phyloP scores from a whole-genome alignment of 2,888 invertebrate genomes.

The Choristoneura rosaceana region DNA sequence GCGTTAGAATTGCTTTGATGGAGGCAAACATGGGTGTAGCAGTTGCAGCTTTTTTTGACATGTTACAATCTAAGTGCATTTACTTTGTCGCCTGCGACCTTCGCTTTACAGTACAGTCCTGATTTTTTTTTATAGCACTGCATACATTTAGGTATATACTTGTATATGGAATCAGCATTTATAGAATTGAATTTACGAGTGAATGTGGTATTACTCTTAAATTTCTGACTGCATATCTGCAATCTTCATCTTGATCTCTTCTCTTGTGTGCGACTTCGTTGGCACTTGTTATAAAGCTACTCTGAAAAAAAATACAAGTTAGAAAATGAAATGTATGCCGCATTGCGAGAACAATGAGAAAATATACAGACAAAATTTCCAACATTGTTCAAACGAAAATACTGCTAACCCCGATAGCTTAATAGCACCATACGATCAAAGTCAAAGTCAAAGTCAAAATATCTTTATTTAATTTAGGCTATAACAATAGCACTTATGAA shows the following conservation, averaged over 20 bases:
- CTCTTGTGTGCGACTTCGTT: neutral
- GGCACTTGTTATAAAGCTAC: no score
- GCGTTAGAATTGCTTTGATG: slow-evolving; percentile 51
- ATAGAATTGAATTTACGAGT: no score
- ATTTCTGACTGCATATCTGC: no score
- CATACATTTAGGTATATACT: neutral
- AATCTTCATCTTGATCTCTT: no score
- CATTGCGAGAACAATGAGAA: neutral
- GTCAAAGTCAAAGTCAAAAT: no score
- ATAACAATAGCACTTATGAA: no score
- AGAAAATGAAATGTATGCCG: no score
- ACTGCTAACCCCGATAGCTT: neutral
- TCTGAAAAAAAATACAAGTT: no score
- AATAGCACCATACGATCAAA: neutral
- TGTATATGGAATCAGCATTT: neutral
- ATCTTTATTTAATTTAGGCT: no score
- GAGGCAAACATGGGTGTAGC: slow-evolving; percentile 25
- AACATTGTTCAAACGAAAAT: neutral
- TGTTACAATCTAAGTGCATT: slow-evolving; percentile 1
- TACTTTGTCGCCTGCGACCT: neutral
- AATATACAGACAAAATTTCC: neutral
- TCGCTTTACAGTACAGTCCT: neutral
- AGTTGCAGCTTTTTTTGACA: slow-evolving; percentile 12
- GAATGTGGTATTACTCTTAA: no score
- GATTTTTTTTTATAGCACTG: neutral